A percentile compares a stretch with the other conserved stretches of the same genome.
Evolutionary conservation across 2,797 vertebrate species (phyloP).

Genomic region (Mallotus villosus): DNA sequence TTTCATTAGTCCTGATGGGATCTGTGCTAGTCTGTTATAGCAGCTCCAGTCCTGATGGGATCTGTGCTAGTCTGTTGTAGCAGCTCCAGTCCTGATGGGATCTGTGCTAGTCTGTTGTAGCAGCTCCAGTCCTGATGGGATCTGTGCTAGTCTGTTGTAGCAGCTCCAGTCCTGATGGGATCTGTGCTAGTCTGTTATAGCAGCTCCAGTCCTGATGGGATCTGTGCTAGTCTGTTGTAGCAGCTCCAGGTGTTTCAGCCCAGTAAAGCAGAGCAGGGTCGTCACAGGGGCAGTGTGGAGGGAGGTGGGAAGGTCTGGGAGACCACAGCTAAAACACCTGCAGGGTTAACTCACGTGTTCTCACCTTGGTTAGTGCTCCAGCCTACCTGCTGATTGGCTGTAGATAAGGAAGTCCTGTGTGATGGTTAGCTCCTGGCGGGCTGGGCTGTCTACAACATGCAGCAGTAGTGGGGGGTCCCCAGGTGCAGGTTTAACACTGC

Average conservation of each 20-base stretch:
- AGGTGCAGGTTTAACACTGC: too few relatives aligned
- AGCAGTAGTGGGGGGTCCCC: too few relatives aligned
- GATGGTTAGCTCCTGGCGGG: background rate
- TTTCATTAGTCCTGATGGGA: background rate
- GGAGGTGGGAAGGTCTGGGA: background rate
- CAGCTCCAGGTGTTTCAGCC: background rate
- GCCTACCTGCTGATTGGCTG: too few relatives aligned
- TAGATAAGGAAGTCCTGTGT: conserved; percentile 7
- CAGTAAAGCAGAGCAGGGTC: too few relatives aligned
- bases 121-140: background rate
- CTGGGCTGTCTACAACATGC: too few relatives aligned
- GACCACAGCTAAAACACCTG: background rate
- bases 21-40: conserved; percentile 6
- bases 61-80: too few relatives aligned
- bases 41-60: too few relatives aligned
- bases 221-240: background rate
- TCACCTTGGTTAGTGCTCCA: conserved; percentile 13
- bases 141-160: conserved; percentile 9
- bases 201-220: too few relatives aligned
- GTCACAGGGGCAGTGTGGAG: background rate
- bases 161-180: background rate
- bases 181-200: conserved; percentile 9
- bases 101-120: too few relatives aligned
- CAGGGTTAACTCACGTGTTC: background rate
- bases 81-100: too few relatives aligned